Evolutionary conservation across 1,140 invertebrate genomes (phyloP).

Genomic region (Papilio xuthus): DNA sequence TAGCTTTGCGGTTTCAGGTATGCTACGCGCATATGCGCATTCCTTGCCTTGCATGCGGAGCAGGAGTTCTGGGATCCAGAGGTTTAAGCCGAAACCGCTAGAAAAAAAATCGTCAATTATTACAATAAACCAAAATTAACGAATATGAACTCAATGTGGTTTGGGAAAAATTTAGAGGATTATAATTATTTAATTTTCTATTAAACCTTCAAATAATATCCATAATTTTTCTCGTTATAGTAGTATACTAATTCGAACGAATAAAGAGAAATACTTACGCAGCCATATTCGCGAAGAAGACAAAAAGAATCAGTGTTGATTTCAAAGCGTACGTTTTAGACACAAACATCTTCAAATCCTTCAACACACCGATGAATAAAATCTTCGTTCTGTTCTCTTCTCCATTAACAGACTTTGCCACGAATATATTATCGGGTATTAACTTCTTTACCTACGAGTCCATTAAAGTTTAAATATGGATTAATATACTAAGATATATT

Average conservation of each 20-base stretch:
- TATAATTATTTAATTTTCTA: no score
- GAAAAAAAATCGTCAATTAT: no score
- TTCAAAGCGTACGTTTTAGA: conserved; percentile 80
- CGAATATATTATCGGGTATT: conserved; percentile 68
- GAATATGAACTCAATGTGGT: no score
- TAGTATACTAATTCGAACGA: not conserved
- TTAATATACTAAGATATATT: not conserved
- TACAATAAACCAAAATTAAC: no score
- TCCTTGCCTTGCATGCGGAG: conserved; percentile 74
- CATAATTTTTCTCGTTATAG: no score
- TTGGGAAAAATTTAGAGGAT: no score
- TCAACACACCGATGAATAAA: conserved; percentile 78
- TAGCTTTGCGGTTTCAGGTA: conserved; percentile 50
- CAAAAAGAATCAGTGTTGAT: conserved; percentile 81
- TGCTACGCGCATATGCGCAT: conserved; percentile 49
- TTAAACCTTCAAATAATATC: no score
- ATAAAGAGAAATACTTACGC: conserved; percentile 80
- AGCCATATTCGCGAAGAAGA: conserved; percentile 86
- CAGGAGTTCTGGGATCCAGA: conserved; percentile 87
- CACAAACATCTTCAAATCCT: conserved; percentile 81
- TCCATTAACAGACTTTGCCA: conserved; percentile 57
- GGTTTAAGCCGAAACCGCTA: conserved; percentile 86
- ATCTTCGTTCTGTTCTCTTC: conserved; percentile 70
- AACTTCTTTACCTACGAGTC: conserved; percentile 73
- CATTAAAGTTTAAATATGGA: not conserved